phyloP scores from a whole-genome alignment of 1,140 invertebrate species.

The Pomacea maculata region DNA sequence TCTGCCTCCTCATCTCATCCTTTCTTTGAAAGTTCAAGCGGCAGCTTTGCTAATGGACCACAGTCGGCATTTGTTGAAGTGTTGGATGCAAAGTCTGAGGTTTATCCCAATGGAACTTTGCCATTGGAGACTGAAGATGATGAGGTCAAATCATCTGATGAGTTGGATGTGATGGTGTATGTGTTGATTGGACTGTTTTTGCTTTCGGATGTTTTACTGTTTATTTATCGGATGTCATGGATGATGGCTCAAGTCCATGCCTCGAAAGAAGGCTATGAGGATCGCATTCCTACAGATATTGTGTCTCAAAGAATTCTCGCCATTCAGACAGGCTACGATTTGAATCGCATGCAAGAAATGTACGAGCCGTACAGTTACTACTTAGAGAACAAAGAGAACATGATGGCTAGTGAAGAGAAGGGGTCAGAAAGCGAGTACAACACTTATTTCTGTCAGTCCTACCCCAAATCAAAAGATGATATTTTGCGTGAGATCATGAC shows the following conservation, averaged over 20 bases:
- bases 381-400: conserved; percentile 39
- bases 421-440: conserved; percentile 40
- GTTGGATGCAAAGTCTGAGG: too few species aligned
- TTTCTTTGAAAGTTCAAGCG: too few species aligned
- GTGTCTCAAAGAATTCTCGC: conserved; percentile 53
- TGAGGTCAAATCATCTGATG: background rate
- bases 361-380: conserved; percentile 46
- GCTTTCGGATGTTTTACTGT: conserved; percentile 45
- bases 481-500: conserved; percentile 55
- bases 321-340: conserved; percentile 49
- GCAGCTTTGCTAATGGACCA: too few species aligned
- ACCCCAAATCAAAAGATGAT: conserved; percentile 50
- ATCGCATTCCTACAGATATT: conserved; percentile 50
- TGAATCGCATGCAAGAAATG: conserved; percentile 20
- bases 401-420: conserved; percentile 31
- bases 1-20: too few species aligned
- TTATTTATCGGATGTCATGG: conserved; percentile 52
- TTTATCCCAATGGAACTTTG: conserved; percentile 2
- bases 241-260: conserved; percentile 34
- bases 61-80: too few species aligned
- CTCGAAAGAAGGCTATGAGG: conserved; percentile 43
- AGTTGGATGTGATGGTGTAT: conserved; percentile 18
- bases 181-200: conserved; percentile 51
- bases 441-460: conserved; percentile 43
- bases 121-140: background rate